Percentiles rank a stretch among this genome's conserved stretches.
Evolutionary conservation across 1,140 invertebrate species (phyloP).

Genomic region (Pantala flavescens): DNA sequence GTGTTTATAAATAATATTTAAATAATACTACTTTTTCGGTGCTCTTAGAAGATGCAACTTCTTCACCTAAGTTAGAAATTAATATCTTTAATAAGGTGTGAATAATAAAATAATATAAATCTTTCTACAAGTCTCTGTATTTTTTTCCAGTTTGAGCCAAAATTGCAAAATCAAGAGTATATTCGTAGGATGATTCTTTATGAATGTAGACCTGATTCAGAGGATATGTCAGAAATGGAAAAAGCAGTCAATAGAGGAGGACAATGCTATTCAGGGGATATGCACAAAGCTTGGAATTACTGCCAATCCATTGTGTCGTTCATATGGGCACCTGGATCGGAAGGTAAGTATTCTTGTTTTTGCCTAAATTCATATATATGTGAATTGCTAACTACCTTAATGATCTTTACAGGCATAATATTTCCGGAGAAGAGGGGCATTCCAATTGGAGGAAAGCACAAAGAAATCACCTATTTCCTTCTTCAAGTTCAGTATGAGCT

Average conservation of each 20-base stretch:
- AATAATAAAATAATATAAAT: too few relatives aligned
- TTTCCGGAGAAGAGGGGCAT: background rate
- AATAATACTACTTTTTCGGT: too few relatives aligned
- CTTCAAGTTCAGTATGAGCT: background rate
- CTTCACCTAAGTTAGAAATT: too few relatives aligned
- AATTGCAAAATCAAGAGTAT: background rate
- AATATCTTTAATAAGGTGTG: too few relatives aligned
- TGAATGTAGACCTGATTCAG: background rate
- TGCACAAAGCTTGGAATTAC: background rate
- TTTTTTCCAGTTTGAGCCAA: background rate
- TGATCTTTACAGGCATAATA: background rate
- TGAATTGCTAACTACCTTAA: background rate
- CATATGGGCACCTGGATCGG: background rate
- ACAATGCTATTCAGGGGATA: background rate
- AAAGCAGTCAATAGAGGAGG: background rate
- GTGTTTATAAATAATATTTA: too few relatives aligned
- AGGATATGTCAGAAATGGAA: background rate
- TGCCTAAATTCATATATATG: background rate
- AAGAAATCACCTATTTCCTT: background rate
- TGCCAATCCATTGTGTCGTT: background rate
- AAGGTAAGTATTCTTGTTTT: background rate
- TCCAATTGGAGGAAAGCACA: background rate
- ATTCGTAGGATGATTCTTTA: background rate
- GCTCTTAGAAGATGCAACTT: too few relatives aligned
- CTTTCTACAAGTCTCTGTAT: too few relatives aligned